Conservation (phyloP, 2,113 vertebrate genomes). For the Elachura formosa region DNA sequence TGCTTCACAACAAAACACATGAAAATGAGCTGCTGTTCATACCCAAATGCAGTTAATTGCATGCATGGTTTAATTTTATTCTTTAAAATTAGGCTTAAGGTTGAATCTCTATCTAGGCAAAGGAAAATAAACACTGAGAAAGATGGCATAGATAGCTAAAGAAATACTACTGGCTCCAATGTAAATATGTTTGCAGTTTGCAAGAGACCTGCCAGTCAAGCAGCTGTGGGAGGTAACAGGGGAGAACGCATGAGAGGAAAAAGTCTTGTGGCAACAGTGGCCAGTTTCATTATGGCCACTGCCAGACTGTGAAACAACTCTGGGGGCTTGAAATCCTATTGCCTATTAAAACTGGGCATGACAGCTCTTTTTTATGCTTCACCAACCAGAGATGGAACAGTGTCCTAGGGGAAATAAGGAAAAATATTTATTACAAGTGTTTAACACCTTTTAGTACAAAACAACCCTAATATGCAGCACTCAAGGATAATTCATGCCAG, state of each 20-base stretch:
- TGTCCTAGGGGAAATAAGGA: conserved; percentile 70
- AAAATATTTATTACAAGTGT: conserved; percentile 75
- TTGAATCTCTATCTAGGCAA: not conserved
- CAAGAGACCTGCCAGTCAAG: conserved; percentile 61
- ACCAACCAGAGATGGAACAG: conserved; percentile 70
- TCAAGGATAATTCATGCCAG: conserved; percentile 66
- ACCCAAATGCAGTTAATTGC: conserved; percentile 44
- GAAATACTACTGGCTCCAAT: conserved; percentile 43
- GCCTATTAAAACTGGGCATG: conserved; percentile 75
- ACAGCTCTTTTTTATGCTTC: conserved; percentile 75
- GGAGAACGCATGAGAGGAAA: conserved; percentile 63
- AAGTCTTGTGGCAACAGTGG: conserved; percentile 72
- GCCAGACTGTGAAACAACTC: conserved; percentile 74
- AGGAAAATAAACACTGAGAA: not conserved
- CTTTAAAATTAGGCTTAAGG: conserved; percentile 41
- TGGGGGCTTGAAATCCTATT: conserved; percentile 73
- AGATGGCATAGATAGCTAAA: conserved; percentile 31
- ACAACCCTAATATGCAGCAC: conserved; percentile 64
- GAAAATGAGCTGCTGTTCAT: conserved; percentile 33
- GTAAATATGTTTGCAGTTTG: conserved; percentile 60
- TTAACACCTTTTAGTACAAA: conserved; percentile 76
- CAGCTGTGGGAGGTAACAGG: conserved; percentile 68
- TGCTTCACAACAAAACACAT: conserved; percentile 39
- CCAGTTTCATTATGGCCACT: conserved; percentile 71
- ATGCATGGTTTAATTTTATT: conserved; percentile 33